Evolutionary conservation across 2,797 vertebrate genomes (phyloP).

Genomic region (Acipenser ruthenus): DNA sequence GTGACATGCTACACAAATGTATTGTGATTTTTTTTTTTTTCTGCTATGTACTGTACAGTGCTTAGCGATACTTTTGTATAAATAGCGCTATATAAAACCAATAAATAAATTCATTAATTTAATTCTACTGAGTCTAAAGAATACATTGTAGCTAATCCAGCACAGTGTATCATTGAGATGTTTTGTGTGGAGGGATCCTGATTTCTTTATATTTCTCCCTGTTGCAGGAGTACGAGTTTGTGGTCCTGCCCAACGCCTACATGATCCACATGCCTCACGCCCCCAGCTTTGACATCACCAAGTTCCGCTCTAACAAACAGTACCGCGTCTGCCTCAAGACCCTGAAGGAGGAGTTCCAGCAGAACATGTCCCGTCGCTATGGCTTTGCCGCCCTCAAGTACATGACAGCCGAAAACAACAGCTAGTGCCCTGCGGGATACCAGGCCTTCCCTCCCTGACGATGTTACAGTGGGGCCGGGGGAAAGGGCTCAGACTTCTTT

Average conservation of each 20-base stretch:
- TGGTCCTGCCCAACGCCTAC: slow-evolving; percentile 91
- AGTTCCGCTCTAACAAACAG: slow-evolving; percentile 98
- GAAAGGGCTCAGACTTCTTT: too few relatives aligned
- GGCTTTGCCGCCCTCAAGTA: slow-evolving; percentile 96
- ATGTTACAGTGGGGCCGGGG: too few relatives aligned
- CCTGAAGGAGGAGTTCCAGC: slow-evolving; percentile 96
- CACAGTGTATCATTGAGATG: too few relatives aligned
- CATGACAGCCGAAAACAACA: slow-evolving; percentile 98
- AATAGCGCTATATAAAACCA: too few relatives aligned
- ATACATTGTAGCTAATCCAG: too few relatives aligned
- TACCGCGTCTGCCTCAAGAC: slow-evolving; percentile 96
- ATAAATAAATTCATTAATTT: too few relatives aligned
- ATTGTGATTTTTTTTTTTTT: too few relatives aligned
- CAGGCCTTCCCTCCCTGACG: background rate
- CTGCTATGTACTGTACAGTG: too few relatives aligned
- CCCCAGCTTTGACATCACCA: slow-evolving; percentile 98
- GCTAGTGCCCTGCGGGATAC: slow-evolving; percentile 62
- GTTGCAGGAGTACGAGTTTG: slow-evolving; percentile 89
- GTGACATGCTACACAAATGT: too few relatives aligned
- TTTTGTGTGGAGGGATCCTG: too few relatives aligned
- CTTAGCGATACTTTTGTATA: too few relatives aligned
- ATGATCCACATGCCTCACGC: slow-evolving; percentile 99
- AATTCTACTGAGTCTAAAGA: too few relatives aligned
- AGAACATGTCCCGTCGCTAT: slow-evolving; percentile 93
- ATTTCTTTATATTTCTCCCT: slow-evolving; percentile 17